A percentile compares a stretch with the other conserved stretches of the same genome.
Evolutionary conservation across 2,888 invertebrate genomes (phyloP).

Genomic region (Drosophila tanythrix): DNA sequence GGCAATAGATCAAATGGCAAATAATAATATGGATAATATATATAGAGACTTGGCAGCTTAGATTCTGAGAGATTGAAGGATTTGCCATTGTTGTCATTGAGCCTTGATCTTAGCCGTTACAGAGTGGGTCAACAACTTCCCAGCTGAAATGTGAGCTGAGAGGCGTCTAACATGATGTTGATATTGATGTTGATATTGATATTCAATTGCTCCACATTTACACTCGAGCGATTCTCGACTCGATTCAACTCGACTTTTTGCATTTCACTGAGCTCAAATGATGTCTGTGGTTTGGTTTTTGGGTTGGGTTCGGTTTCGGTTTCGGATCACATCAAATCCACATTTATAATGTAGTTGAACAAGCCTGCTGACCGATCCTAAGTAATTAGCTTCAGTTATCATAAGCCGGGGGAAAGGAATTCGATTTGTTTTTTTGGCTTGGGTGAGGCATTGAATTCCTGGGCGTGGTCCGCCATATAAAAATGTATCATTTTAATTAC

Average conservation of each 20-base stretch:
- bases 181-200: slow-evolving; percentile 55
- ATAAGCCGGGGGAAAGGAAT: slow-evolving; percentile 18
- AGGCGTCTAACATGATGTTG: slow-evolving; percentile 43
- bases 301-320: slow-evolving; percentile 22
- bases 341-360: slow-evolving; percentile 22
- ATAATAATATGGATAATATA: neutral
- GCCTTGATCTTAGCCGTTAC: slow-evolving; percentile 63
- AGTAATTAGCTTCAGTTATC: slow-evolving; percentile 41
- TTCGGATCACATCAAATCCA: slow-evolving; percentile 19
- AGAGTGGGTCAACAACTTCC: slow-evolving; percentile 66
- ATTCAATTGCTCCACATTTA: slow-evolving; percentile 63
- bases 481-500: slow-evolving; percentile 71
- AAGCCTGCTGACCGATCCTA: slow-evolving; percentile 24
- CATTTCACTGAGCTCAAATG: slow-evolving; percentile 55
- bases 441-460: slow-evolving; percentile 17
- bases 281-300: slow-evolving; percentile 70
- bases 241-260: slow-evolving; percentile 24
- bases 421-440: slow-evolving; percentile 3
- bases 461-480: slow-evolving; percentile 42
- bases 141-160: slow-evolving; percentile 42
- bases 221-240: slow-evolving; percentile 46
- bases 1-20: slow-evolving; percentile 49
- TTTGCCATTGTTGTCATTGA: slow-evolving; percentile 37
- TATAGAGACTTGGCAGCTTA: neutral
- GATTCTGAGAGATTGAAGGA: slow-evolving; percentile 1